Conservation (phyloP, 2,113 vertebrate genomes). For the Marmota flaviventris region DNA sequence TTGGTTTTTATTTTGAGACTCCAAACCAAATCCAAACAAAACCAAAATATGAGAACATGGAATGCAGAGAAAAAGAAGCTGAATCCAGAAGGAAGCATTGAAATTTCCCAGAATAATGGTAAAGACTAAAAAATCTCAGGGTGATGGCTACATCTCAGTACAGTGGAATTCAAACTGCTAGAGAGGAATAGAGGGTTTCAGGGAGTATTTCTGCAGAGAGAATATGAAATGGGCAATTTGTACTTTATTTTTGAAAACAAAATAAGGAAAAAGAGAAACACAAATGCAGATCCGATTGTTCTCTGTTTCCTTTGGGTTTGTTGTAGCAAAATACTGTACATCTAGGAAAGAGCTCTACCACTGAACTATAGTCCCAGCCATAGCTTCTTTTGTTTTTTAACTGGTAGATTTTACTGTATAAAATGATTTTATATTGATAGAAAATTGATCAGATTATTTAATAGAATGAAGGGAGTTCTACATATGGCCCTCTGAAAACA, state of each 20-base stretch:
- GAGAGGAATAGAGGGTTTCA: rapidly evolving
- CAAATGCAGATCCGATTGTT: neutral
- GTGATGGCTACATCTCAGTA: neutral
- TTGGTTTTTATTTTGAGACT: too few relatives aligned
- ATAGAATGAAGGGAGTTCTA: neutral
- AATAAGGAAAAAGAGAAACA: neutral
- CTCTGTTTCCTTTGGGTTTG: neutral
- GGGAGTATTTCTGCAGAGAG: neutral
- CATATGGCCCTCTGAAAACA: too few relatives aligned
- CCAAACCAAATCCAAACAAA: neutral
- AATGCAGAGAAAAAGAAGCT: neutral
- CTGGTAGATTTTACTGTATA: neutral
- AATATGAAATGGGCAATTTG: neutral
- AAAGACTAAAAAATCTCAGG: neutral
- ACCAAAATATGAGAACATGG: neutral
- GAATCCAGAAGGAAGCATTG: neutral
- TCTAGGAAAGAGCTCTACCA: neutral
- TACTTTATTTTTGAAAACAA: neutral
- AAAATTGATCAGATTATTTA: neutral
- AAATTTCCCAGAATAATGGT: neutral
- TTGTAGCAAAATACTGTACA: neutral
- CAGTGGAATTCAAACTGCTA: neutral
- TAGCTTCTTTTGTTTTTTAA: neutral
- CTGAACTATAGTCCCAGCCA: neutral
- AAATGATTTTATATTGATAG: neutral